These are phyloP conservation scores for Epirrhoe alternata DNA, from an alignment of 2,888 invertebrate genomes.

Conservation along the genomic window DNA sequence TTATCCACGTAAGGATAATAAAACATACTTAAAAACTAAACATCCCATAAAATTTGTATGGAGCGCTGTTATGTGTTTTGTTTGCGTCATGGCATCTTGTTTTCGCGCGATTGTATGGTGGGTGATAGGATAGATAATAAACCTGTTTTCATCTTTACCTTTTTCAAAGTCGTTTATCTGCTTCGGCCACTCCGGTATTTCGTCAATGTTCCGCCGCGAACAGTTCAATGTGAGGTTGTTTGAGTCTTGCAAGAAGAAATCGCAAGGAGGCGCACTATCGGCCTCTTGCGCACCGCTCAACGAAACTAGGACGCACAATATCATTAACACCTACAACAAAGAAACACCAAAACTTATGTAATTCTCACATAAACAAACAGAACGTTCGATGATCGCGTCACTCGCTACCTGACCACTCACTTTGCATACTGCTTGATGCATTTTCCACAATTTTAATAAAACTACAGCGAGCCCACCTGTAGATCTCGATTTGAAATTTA, in stretches of 20 bases:
- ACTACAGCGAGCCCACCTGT: constrained; percentile 71
- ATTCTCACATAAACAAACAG: constrained; percentile 50
- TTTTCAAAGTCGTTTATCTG: constrained; percentile 64
- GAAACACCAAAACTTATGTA: constrained; percentile 68
- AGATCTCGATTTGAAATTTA: constrained; percentile 65
- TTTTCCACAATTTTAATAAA: constrained; percentile 71
- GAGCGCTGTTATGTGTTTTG: constrained; percentile 51
- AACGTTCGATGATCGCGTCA: constrained; percentile 46
- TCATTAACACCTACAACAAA: constrained; percentile 81
- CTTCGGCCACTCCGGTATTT: constrained; percentile 71
- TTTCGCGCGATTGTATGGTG: constrained; percentile 44
- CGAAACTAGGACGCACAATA: constrained; percentile 71
- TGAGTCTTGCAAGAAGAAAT: constrained; percentile 64
- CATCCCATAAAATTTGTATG: constrained; percentile 42
- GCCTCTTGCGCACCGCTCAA: constrained; percentile 57
- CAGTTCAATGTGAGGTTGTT: constrained; percentile 73
- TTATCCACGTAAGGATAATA: constrained; percentile 27
- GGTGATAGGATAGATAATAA: constrained; percentile 35
- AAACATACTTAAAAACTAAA: constrained; percentile 32
- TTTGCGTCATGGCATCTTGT: constrained; percentile 51
- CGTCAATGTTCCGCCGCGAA: constrained; percentile 67
- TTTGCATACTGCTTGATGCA: constrained; percentile 63
- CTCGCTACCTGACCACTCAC: constrained; percentile 63
- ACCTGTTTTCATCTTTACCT: constrained; percentile 61
- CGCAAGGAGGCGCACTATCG: constrained; percentile 62